These are phyloP conservation scores for Pica pica DNA, from an alignment of 2,113 vertebrate genomes.

Conservation along the genomic window DNA sequence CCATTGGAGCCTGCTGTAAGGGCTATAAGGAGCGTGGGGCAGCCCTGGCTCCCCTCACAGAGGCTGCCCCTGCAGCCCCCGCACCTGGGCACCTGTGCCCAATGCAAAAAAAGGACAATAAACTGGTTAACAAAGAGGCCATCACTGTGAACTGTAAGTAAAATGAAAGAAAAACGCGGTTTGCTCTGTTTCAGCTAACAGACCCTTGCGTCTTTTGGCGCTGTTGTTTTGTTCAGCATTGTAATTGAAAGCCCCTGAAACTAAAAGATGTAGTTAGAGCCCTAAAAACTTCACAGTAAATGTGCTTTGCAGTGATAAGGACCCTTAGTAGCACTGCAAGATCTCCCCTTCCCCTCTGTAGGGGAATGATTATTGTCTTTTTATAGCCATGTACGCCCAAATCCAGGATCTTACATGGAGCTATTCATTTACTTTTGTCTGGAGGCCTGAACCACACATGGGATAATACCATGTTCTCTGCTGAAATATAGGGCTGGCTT, in stretches of 20 bases:
- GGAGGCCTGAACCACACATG: fast-evolving
- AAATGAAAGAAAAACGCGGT: not conserved
- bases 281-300: not conserved
- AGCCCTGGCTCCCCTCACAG: not conserved
- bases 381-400: not conserved
- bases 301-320: not conserved
- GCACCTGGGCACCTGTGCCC: not conserved
- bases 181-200: not conserved
- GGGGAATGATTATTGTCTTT: not conserved
- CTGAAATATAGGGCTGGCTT: not conserved
- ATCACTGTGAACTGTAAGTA: not conserved
- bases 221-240: not conserved
- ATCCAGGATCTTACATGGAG: not conserved
- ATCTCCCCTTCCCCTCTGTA: not conserved
- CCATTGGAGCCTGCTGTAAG: fast-evolving
- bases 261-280: not conserved
- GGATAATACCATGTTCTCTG: not conserved
- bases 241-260: not conserved
- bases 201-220: fast-evolving
- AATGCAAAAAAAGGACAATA: not conserved
- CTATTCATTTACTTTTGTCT: not conserved
- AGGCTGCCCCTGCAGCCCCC: not conserved
- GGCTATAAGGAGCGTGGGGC: fast-evolving
- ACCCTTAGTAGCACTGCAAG: not conserved
- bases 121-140: not conserved